Conservation (phyloP, 2,797 vertebrate species). For the Gastrophryne carolinensis region DNA sequence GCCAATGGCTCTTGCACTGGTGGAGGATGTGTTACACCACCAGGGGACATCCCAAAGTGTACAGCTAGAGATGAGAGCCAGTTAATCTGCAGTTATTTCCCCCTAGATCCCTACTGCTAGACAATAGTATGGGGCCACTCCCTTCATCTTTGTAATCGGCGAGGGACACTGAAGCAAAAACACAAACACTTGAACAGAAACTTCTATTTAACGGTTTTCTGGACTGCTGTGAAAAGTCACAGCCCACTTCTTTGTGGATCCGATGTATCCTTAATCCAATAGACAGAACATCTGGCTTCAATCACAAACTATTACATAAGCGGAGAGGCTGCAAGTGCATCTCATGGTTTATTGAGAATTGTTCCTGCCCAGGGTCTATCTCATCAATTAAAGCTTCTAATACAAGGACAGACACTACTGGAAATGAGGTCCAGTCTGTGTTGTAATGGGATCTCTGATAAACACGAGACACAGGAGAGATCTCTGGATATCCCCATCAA, state of each 20-base stretch:
- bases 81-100: conserved; percentile 13
- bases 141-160: conserved; percentile 18
- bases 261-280: conserved; percentile 38
- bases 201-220: conserved; percentile 26
- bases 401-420: conserved; percentile 4
- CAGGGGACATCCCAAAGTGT: neutral
- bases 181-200: conserved; percentile 22
- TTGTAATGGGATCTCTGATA: neutral
- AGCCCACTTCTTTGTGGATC: conserved; percentile 32
- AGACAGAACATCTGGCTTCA: conserved; percentile 27
- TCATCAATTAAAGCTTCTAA: neutral
- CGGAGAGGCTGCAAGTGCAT: neutral
- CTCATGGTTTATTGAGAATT: neutral
- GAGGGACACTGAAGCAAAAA: conserved; percentile 21
- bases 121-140: conserved; percentile 26
- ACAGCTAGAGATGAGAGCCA: conserved; percentile 22
- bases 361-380: neutral
- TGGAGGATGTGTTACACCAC: neutral
- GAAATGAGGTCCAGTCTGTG: neutral
- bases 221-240: conserved; percentile 21
- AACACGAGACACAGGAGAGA: neutral
- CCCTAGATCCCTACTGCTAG: neutral
- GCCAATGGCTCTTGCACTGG: no score
- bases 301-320: conserved; percentile 24
- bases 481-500: neutral